These are phyloP conservation scores for Conistra vaccinii DNA, from an alignment of 2,888 invertebrate genomes.

Conservation along the genomic window DNA sequence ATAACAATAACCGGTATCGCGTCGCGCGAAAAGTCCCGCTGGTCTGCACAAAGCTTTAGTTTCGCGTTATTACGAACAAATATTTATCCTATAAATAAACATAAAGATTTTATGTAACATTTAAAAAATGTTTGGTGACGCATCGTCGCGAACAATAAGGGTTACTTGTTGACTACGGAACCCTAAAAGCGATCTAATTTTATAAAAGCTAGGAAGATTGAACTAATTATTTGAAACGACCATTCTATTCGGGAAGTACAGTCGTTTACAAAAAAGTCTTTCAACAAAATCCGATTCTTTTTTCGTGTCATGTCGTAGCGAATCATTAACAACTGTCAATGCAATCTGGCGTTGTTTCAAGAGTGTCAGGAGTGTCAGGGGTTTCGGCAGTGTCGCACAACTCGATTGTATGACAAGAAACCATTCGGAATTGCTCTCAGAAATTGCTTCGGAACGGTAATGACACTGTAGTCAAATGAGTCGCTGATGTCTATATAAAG, in stretches of 20 bases:
- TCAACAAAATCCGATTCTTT: conserved; percentile 31
- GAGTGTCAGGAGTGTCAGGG: conserved; percentile 10
- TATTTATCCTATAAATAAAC: too few relatives aligned
- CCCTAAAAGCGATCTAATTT: conserved; percentile 9
- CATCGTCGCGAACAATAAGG: neutral
- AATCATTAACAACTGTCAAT: conserved; percentile 64
- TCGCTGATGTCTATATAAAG: conserved; percentile 46
- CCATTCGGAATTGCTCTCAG: conserved; percentile 30
- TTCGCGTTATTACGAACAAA: too few relatives aligned
- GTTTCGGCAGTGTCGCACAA: conserved; percentile 36
- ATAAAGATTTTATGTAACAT: too few relatives aligned
- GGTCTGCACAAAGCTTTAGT: too few relatives aligned
- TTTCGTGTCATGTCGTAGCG: conserved; percentile 23
- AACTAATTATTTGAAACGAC: conserved; percentile 31
- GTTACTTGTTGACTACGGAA: neutral
- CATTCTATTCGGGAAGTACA: conserved; percentile 29
- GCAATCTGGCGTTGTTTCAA: conserved; percentile 62
- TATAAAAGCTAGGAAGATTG: conserved; percentile 5
- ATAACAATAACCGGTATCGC: too few relatives aligned
- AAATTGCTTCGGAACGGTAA: conserved; percentile 54
- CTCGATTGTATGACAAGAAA: conserved; percentile 46
- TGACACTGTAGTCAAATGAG: conserved; percentile 56
- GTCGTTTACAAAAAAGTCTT: conserved; percentile 43
- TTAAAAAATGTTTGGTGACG: too few relatives aligned
- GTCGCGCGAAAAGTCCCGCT: too few relatives aligned